phyloP scores from a whole-genome alignment of 1,140 invertebrate genomes.

The Ceratina australensis region DNA sequence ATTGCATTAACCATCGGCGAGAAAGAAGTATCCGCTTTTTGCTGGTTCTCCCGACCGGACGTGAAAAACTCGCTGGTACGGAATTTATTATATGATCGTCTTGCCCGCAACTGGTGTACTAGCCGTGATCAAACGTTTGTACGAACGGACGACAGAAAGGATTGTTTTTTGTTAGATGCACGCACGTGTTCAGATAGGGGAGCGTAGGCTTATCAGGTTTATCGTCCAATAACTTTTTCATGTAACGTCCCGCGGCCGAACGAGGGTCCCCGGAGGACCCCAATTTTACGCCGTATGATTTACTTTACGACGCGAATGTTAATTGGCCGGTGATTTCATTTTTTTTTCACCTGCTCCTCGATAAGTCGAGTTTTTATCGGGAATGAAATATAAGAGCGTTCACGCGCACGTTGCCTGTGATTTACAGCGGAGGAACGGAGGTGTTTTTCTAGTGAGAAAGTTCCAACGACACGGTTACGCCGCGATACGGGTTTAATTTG shows the following conservation, averaged over 20 bases:
- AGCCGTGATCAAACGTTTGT: no score
- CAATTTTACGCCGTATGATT: conserved; percentile 43
- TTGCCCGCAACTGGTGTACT: no score
- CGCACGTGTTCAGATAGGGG: no score
- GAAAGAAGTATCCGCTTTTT: background rate
- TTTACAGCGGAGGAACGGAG: conserved; percentile 12
- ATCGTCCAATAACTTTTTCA: conserved; percentile 11
- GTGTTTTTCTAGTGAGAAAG: conserved; percentile 1
- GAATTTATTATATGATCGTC: no score
- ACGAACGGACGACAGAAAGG: no score
- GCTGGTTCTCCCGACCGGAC: no score
- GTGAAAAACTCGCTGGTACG: no score
- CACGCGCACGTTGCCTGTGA: conserved; percentile 2
- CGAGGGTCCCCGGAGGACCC: background rate
- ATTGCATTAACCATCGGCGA: conserved; percentile 32
- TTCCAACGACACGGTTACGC: background rate
- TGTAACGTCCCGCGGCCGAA: background rate
- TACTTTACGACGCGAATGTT: conserved; percentile 43
- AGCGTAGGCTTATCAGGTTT: conserved; percentile 18
- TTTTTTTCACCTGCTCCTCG: background rate
- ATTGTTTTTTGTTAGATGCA: no score
- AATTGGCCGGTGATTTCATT: conserved; percentile 19
- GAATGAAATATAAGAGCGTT: conserved; percentile 20
- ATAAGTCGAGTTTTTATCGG: conserved; percentile 31
- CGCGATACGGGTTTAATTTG: background rate